Evolutionary conservation across 2,888 invertebrate genomes (phyloP), one percentile per base, ranked within the genome.

Genomic region (Notodonta dromedarius): DNA sequence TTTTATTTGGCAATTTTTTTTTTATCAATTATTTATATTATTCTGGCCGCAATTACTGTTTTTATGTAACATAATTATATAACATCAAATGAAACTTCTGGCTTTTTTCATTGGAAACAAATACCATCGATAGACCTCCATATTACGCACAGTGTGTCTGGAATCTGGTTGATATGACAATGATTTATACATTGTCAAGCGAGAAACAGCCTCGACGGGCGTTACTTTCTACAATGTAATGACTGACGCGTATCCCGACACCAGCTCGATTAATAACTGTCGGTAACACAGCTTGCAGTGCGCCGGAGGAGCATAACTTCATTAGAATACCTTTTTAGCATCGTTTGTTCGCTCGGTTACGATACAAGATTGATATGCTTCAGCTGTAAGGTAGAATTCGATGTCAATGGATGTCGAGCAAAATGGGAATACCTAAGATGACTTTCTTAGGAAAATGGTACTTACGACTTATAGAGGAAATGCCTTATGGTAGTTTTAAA

Each of bases 101-200:
- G 11, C 11, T 42, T 42, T 42, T 11, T 42, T 9, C 42, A 11
- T 9, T 11, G 9, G 8, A 13, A 9, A 13, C 46, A n/a, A n/a
- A 2, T 5, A 39, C n/a, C 35, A 39, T 14, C 57, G 39, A 48
- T 14, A 44, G 56, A 16, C 24, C 56, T 44, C 24, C 11, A 56
- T n/a, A 55, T 40, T 6, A 39, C 39, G 65, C 74, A 69, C 73
- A 70, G 64, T 64, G 63, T 70, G 71, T 72, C 70, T 77, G 24
- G 24, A 24, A 24, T 24, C 24, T 24, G 24, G 24, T 24, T 24
- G 77, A 80, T 84, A 75, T 80, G 86, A 85, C 83, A 83, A 82
- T 86, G 86, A 87, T 87, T 82, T 83, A 87, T 86, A 70, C 63
- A 69, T 73, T 73, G 77, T 73, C 71, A 73, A 67, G 66, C 57